A percentile compares a stretch with the other conserved stretches of the same genome.
Conservation (phyloP, 2,888 invertebrate species). For the Heliothis peltigera region DNA sequence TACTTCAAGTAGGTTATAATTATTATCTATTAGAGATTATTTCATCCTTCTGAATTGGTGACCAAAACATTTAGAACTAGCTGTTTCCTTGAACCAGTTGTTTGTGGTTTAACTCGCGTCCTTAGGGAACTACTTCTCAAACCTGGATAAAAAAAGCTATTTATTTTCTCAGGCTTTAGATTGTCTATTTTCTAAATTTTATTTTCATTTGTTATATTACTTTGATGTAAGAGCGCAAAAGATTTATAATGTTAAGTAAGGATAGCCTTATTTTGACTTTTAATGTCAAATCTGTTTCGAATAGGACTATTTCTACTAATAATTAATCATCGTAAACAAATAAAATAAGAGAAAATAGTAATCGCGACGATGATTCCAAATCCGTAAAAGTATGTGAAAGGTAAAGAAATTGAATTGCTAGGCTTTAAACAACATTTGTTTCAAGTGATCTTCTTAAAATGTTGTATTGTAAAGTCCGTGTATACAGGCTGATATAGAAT, state of each 20-base stretch:
- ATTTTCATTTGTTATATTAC: too few species aligned
- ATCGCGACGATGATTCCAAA: slow-evolving; percentile 15
- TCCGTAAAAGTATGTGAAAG: slow-evolving; percentile 3
- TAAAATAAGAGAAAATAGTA: slow-evolving; percentile 1
- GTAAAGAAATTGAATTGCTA: slow-evolving; percentile 6
- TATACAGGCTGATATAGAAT: slow-evolving; percentile 14
- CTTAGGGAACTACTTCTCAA: too few species aligned
- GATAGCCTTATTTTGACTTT: slow-evolving; percentile 1
- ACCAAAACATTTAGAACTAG: not conserved
- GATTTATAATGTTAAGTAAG: too few species aligned
- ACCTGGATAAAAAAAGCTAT: too few species aligned
- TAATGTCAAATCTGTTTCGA: slow-evolving; percentile 6
- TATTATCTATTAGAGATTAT: too few species aligned
- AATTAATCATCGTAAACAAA: not conserved
- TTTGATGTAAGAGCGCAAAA: too few species aligned
- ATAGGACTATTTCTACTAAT: slow-evolving; percentile 3
- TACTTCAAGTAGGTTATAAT: not conserved
- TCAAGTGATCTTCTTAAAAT: not conserved
- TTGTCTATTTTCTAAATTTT: too few species aligned
- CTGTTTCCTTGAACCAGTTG: too few species aligned
- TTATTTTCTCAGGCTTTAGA: too few species aligned
- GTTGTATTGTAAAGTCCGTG: slow-evolving; percentile 12
- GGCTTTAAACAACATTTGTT: slow-evolving; percentile 17
- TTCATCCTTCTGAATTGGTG: not conserved
- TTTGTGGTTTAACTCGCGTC: too few species aligned